phyloP scores from a whole-genome alignment of 92 coral and sea anemone genomes.

The Siderastrea siderea region DNA sequence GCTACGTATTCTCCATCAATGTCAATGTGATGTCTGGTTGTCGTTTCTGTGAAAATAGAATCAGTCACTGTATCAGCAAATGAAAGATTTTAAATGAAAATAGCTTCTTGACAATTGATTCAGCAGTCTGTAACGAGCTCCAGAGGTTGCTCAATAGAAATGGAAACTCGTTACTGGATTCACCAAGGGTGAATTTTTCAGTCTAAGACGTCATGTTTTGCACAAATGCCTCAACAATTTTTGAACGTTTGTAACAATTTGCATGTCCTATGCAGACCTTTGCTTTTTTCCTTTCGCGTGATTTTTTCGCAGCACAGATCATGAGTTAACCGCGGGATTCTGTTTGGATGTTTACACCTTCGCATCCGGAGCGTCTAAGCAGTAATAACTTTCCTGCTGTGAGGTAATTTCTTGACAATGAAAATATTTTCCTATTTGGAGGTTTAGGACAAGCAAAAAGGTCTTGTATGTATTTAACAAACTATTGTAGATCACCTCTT shows the following conservation, averaged over 20 bases:
- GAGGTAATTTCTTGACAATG: conserved; percentile 5
- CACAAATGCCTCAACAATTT: too few relatives aligned
- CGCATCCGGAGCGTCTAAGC: too few relatives aligned
- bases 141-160: too few relatives aligned
- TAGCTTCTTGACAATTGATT: too few relatives aligned
- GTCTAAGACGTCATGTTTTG: too few relatives aligned
- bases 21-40: conserved; percentile 88
- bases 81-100: neutral
- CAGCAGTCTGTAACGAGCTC: too few relatives aligned
- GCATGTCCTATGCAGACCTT: too few relatives aligned
- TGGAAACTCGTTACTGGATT: too few relatives aligned
- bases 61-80: neutral
- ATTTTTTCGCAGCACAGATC: neutral
- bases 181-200: too few relatives aligned
- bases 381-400: neutral
- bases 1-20: conserved; percentile 87
- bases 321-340: neutral
- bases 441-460: neutral
- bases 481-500: neutral
- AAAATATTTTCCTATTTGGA: neutral
- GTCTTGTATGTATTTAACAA: neutral
- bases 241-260: too few relatives aligned
- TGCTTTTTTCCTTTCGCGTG: neutral
- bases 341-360: too few relatives aligned
- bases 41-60: conserved; percentile 70